Base-by-base conservation (phyloP, 1,140 invertebrate species). In the Rhynchophorus ferrugineus region DNA sequence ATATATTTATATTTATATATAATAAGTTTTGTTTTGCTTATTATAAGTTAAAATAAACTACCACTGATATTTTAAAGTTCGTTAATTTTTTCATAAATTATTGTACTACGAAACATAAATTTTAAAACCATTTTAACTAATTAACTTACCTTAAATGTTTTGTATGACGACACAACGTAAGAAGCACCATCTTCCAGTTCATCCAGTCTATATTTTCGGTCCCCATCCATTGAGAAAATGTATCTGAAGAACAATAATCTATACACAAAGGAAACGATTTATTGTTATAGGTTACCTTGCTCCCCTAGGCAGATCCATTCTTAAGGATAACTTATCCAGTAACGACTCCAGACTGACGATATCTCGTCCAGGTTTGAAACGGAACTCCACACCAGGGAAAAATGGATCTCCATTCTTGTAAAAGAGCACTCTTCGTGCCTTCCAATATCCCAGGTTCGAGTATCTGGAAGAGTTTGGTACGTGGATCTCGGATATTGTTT, bases 381-480 rank as follows among this genome's bases (percentile, higher is more conserved):
- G 82, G 63, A 91, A 85, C 67, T 91, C 89, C 14, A 92, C 78
- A 0, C 91, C 90, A 34, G 88, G 89, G 69, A 87, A 91, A 67
- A 92, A 91, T 0, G 86, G 85, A 69, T 95, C 91, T 3, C 92
- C 92, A 79, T 95, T 97, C 64, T 87, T 83, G 71, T 88, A 96
- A 70, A 96, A 95, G 1, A 86, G 84, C 29, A 95, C 87, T 17
- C 90, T 73, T 45, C 85, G 75, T 0, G 89, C 89, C 56, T 86
- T 80, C 87, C 89, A 92, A 62, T 89, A 89, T 35, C 85, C 87
- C 29, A 89, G 76, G 68, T 89, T 55, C n/a, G 53, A 49, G 17
- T 55, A 55, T 21, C 53, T 55, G 34, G 1, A 48, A 44, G 16
- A 38, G 29, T n/a, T n/a, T n/a, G n/a, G 19, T 9, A 24, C 11